These are phyloP conservation scores for Amorpha juglandis DNA, from an alignment of 2,888 invertebrate genomes.

Conservation along the genomic window DNA sequence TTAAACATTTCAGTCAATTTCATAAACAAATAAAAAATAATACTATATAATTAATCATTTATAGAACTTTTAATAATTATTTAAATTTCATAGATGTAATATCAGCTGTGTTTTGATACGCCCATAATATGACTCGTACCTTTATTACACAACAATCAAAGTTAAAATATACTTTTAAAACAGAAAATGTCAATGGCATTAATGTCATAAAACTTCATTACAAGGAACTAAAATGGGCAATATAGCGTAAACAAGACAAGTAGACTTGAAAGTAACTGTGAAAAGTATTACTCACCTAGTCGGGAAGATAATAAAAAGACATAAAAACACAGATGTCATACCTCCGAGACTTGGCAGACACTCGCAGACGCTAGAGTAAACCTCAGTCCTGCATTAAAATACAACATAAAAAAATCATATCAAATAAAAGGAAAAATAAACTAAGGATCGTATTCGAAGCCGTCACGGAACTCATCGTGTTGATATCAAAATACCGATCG, in stretches of 20 bases:
- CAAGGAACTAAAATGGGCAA: neutral
- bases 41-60: too few relatives aligned
- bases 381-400: slow-evolving; percentile 11
- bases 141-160: too few relatives aligned
- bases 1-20: too few relatives aligned
- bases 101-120: too few relatives aligned
- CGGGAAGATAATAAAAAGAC: slow-evolving; percentile 49
- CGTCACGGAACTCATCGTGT: slow-evolving; percentile 50
- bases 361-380: neutral
- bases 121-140: too few relatives aligned
- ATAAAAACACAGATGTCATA: slow-evolving; percentile 63
- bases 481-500: slow-evolving; percentile 59
- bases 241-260: slow-evolving; percentile 1
- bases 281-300: slow-evolving; percentile 36
- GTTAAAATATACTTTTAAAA: neutral
- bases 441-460: slow-evolving; percentile 51
- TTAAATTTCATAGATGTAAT: too few relatives aligned
- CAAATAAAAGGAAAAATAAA: slow-evolving; percentile 52
- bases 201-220: slow-evolving; percentile 7
- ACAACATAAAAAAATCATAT: slow-evolving; percentile 26
- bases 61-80: too few relatives aligned
- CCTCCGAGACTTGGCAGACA: slow-evolving; percentile 2
- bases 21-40: too few relatives aligned
- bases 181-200: slow-evolving; percentile 25
- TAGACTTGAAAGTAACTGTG: neutral